Evolutionary conservation across 1,140 invertebrate genomes (phyloP).

Genomic region (Acromyrmex charruanus): DNA sequence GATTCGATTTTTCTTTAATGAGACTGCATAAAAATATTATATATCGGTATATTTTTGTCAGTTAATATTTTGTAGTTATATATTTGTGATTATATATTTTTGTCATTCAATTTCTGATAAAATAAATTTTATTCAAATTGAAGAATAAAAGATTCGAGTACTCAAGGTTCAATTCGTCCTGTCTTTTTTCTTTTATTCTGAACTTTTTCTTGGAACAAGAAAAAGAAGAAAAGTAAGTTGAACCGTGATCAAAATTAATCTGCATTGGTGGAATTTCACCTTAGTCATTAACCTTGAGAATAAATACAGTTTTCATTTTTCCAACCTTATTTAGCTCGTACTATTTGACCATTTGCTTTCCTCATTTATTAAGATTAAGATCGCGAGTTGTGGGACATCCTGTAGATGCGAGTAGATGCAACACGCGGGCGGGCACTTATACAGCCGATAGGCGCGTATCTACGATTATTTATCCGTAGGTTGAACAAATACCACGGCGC

Average conservation of each 20-base stretch:
- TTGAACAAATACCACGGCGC: constrained; percentile 68
- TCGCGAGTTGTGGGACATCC: constrained; percentile 39
- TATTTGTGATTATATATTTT: neutral
- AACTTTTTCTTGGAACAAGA: too few relatives aligned
- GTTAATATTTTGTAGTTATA: neutral
- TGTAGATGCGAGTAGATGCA: constrained; percentile 33
- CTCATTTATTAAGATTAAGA: constrained; percentile 24
- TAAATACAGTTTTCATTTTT: too few relatives aligned
- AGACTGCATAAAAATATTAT: neutral
- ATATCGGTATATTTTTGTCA: neutral
- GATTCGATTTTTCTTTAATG: neutral
- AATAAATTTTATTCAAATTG: neutral
- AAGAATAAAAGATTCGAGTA: neutral
- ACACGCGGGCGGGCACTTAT: constrained; percentile 17
- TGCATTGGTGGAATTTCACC: too few relatives aligned
- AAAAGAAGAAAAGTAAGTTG: too few relatives aligned
- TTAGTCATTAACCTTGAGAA: too few relatives aligned
- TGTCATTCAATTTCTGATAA: neutral
- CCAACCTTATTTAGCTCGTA: too few relatives aligned
- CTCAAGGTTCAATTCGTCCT: neutral
- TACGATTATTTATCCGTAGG: constrained; percentile 65
- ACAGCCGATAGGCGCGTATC: constrained; percentile 31
- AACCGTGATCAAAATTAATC: too few relatives aligned
- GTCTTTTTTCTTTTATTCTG: too few relatives aligned
- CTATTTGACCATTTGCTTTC: too few relatives aligned